Percentiles rank a stretch among this genome's conserved stretches.
These are phyloP conservation scores for Rhea pennata DNA, from an alignment of 2,113 vertebrate species.

Conservation along the genomic window DNA sequence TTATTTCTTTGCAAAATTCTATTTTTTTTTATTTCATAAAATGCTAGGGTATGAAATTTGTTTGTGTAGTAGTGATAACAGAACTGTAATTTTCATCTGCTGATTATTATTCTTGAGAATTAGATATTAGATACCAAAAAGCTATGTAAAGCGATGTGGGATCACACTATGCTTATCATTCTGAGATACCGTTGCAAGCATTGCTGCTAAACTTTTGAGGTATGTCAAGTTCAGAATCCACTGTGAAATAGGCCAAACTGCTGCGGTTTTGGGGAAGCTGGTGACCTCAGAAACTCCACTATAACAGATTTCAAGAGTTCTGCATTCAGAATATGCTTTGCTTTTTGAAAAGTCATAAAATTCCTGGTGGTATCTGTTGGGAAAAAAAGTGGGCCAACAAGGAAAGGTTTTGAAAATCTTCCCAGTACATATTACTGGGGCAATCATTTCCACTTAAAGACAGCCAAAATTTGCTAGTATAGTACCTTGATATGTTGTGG, in stretches of 20 bases:
- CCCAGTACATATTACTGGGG: background rate
- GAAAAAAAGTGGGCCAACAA: background rate
- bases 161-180: background rate
- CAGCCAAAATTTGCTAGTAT: background rate
- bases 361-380: background rate
- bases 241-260: background rate
- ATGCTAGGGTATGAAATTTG: background rate
- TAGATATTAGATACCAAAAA: background rate
- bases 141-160: background rate
- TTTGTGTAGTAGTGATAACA: background rate
- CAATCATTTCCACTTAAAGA: background rate
- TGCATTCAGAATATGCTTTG: background rate
- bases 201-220: background rate
- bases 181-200: background rate
- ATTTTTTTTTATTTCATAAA: background rate
- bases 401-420: background rate
- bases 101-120: conserved; percentile 12
- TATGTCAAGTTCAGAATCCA: background rate
- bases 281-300: background rate
- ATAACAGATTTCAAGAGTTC: background rate
- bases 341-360: background rate
- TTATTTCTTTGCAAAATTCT: background rate
- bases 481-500: background rate
- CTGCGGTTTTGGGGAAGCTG: background rate
- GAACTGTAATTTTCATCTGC: background rate